phyloP scores from a whole-genome alignment of 2,888 invertebrate genomes.

The Epistrophe eligans region DNA sequence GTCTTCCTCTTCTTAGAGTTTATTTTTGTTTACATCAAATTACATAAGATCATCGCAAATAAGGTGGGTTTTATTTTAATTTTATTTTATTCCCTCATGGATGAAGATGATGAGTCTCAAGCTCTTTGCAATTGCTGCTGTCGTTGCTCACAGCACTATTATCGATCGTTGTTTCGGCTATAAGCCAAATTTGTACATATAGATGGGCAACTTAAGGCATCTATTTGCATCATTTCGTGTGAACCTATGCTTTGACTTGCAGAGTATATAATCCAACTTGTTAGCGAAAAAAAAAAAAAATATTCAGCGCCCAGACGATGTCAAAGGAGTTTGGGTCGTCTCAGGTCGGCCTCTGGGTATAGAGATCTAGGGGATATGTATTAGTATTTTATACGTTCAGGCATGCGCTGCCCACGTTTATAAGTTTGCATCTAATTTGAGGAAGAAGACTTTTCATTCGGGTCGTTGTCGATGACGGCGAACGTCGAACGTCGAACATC shows the following conservation, averaged over 20 bases:
- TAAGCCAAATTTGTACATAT: conserved; percentile 68
- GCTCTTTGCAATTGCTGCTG: conserved; percentile 12
- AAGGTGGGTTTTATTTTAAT: conserved; percentile 52
- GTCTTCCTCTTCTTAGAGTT: conserved; percentile 20
- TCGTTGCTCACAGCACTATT: conserved; percentile 33
- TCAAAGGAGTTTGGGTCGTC: conserved; percentile 75
- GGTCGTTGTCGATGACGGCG: neutral
- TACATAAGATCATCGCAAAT: conserved; percentile 54
- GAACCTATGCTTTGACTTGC: conserved; percentile 55
- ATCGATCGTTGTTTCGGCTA: conserved; percentile 57
- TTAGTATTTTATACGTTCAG: conserved; percentile 23
- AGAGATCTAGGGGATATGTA: conserved; percentile 47
- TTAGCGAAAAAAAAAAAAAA: neutral
- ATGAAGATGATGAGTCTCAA: conserved; percentile 51
- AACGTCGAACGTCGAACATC: neutral
- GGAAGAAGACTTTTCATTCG: conserved; percentile 53
- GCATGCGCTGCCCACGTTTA: conserved; percentile 72
- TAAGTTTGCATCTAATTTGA: conserved; percentile 68
- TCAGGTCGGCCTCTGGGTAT: conserved; percentile 54
- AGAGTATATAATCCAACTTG: conserved; percentile 34
- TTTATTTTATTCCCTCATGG: conserved; percentile 53
- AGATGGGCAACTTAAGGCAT: conserved; percentile 61
- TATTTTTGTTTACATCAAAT: conserved; percentile 46
- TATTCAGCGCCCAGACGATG: conserved; percentile 68
- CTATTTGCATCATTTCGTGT: conserved; percentile 74